A percentile compares a stretch with the other conserved stretches of the same genome.
phyloP scores from a whole-genome alignment of 2,888 invertebrate species.

The Chaetogeoica ovagalla region DNA sequence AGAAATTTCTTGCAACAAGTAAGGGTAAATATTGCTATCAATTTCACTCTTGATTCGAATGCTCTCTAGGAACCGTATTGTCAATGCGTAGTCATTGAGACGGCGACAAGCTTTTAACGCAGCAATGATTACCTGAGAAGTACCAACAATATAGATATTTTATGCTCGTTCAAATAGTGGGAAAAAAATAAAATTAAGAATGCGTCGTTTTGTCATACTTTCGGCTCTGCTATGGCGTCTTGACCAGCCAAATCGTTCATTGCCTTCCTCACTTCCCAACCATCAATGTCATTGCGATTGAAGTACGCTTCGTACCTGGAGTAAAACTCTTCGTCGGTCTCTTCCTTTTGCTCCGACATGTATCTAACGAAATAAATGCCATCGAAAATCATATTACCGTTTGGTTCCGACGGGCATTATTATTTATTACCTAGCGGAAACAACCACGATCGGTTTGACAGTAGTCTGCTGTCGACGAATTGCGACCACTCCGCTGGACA shows the following conservation, averaged over 20 bases:
- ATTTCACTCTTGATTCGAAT: conserved; percentile 81
- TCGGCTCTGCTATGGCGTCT: conserved; percentile 92
- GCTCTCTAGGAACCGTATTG: conserved; percentile 89
- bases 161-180: neutral
- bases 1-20: conserved; percentile 83
- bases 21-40: conserved; percentile 80
- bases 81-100: conserved; percentile 91
- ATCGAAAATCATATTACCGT: neutral
- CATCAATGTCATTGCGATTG: conserved; percentile 84
- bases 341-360: conserved; percentile 58
- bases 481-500: conserved; percentile 34
- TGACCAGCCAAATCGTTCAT: conserved; percentile 80
- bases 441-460: conserved; percentile 27
- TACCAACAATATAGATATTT: neutral
- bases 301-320: conserved; percentile 80
- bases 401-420: too few species aligned
- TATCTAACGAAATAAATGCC: neutral
- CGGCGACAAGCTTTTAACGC: conserved; percentile 88
- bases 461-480: conserved; percentile 11
- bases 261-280: conserved; percentile 91
- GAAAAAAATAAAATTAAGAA: too few species aligned
- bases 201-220: conserved; percentile 57
- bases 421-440: conserved; percentile 37
- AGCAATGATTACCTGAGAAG: conserved; percentile 71
- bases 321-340: conserved; percentile 86